Base-by-base conservation (phyloP, 1,140 invertebrate species). In the Calephelis nemesis region DNA sequence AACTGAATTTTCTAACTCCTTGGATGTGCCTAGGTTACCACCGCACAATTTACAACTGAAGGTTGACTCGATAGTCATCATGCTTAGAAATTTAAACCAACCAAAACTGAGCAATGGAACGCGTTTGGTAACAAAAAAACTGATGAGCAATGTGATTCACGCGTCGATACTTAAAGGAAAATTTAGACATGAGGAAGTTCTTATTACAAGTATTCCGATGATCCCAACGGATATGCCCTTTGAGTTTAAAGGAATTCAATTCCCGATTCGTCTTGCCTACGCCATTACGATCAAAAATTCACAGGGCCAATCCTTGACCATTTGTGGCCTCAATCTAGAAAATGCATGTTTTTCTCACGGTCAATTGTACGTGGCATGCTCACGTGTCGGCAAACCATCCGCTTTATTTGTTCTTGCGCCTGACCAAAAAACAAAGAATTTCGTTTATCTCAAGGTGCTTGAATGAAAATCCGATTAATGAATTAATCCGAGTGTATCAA, bases 21-120 rank as follows among this genome's bases (percentile, higher is more conserved):
- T 72, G 68, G 70, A 74, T 50, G 70, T 76, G 63, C 72, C 70
- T 68, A 68, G 71, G 30, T 75, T 75, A 75, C 73, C 70, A 71
- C 71, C 68, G 58, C 71, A 76, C 47, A 76, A 76, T 76, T 76
- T 76, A 70, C 65, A 67, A 0, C 70, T 79, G 65, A 76, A 76
- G 63, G 40, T 76, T 72, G 73, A 68, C 54, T 79, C 77, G 47
- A 70, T 74, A 73, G 69, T 78, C 6, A 5, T 45, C 8, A 45
- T 45, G 42, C 8, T 45, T 7, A 7, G 42, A 7, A 45, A 45
- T 45, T 9, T 45, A 9, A 74, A 79, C 69, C 71, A 77, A 70
- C 71, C 75, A 69, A 71, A 71, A 73, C 30, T 77, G 62, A 73
- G 72, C 69, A 72, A 77, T n/a, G 52, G 70, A 42, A 74, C 73